Conservation (phyloP, 2,797 vertebrate genomes). For the Spea hammondii region DNA sequence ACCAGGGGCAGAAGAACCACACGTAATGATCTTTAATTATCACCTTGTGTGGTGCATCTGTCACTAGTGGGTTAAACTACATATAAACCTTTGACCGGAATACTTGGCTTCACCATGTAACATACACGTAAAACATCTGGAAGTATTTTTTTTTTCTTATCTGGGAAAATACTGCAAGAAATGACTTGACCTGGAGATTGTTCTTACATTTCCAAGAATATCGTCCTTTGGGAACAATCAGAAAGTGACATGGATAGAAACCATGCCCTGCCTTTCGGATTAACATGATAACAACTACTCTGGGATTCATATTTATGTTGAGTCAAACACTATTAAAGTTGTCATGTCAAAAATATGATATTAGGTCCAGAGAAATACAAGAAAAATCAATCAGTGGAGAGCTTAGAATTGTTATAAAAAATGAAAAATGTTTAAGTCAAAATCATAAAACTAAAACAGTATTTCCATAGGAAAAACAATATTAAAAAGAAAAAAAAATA, state of each 20-base stretch:
- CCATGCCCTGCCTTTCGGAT: slow-evolving; percentile 17
- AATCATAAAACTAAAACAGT: no score
- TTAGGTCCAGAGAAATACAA: not conserved
- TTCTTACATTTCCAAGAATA: not conserved
- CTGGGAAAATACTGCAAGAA: not conserved
- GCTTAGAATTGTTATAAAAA: not conserved
- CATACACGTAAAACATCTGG: slow-evolving; percentile 1
- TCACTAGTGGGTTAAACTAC: not conserved
- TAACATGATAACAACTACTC: slow-evolving; percentile 22
- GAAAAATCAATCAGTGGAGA: slow-evolving; percentile 22
- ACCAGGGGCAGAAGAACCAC: no score
- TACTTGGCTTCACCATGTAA: not conserved
- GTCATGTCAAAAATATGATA: slow-evolving; percentile 12
- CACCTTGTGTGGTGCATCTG: not conserved
- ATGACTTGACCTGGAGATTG: slow-evolving; percentile 15
- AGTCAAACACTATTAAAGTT: slow-evolving; percentile 23
- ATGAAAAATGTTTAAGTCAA: no score
- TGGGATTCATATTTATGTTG: slow-evolving; percentile 21
- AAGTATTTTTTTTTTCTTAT: slow-evolving; percentile 9
- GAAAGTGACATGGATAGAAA: slow-evolving; percentile 4
- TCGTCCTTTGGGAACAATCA: not conserved
- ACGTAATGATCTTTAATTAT: no score
- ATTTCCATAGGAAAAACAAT: no score
- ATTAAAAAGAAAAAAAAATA: no score
- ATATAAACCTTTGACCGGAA: not conserved